These are phyloP conservation scores for Pandemis heparana DNA, from an alignment of 2,888 invertebrate species.

Conservation along the genomic window DNA sequence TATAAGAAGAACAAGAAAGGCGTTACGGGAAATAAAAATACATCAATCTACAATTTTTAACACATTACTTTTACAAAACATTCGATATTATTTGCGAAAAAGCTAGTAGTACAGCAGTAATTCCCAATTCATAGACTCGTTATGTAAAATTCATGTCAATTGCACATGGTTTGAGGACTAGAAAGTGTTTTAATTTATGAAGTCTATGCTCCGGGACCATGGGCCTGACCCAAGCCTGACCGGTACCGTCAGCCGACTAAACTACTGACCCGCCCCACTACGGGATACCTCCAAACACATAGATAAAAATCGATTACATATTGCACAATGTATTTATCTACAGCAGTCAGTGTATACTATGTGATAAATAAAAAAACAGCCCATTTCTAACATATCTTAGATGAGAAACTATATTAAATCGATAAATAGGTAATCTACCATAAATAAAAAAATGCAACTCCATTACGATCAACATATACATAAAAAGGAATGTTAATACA, in stretches of 20 bases:
- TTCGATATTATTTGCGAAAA: conserved; percentile 69
- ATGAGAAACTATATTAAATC: conserved; percentile 62
- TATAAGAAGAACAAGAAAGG: conserved; percentile 53
- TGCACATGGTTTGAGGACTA: conserved; percentile 30
- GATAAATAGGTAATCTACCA: conserved; percentile 61
- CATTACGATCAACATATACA: conserved; percentile 59
- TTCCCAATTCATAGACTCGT: conserved; percentile 62
- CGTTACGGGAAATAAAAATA: conserved; percentile 63
- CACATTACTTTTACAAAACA: conserved; percentile 67
- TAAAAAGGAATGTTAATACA: conserved; percentile 73
- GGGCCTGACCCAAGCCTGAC: too few species aligned
- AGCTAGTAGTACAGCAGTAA: conserved; percentile 57
- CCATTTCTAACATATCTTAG: conserved; percentile 71
- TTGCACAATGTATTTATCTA: conserved; percentile 63
- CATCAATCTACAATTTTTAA: conserved; percentile 58
- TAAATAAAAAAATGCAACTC: conserved; percentile 63
- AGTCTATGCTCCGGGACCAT: conserved; percentile 63
- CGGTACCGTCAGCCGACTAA: conserved; percentile 46
- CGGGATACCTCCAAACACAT: conserved; percentile 49
- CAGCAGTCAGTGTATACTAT: conserved; percentile 61
- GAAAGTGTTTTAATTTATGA: conserved; percentile 39
- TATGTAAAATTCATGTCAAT: conserved; percentile 39
- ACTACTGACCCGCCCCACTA: conserved; percentile 54
- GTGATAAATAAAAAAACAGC: conserved; percentile 68
- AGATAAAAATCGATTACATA: conserved; percentile 57